These are phyloP conservation scores for Sebastes baramenuke DNA, from an alignment of 2,797 vertebrate species.

Conservation along the genomic window DNA sequence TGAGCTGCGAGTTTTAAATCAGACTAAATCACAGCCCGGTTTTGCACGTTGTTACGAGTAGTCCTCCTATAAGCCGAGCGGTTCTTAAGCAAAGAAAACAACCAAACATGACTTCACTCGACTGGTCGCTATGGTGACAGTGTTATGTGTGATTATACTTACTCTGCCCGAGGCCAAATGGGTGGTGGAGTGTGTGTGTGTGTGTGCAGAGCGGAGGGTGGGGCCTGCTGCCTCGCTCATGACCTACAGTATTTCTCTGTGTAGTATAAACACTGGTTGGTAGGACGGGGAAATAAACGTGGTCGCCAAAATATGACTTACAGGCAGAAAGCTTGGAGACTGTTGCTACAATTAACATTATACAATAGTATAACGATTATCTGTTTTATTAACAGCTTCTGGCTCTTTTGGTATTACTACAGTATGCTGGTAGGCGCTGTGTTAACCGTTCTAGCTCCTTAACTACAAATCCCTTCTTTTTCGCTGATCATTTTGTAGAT, in stretches of 20 bases:
- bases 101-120: slow-evolving; percentile 18
- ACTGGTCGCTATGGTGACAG: slow-evolving; percentile 60
- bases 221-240: slow-evolving; percentile 13
- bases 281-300: slow-evolving; percentile 40
- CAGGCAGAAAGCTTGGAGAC: not conserved
- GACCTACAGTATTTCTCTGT: slow-evolving; percentile 15
- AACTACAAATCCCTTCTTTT: not conserved
- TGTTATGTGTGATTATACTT: slow-evolving; percentile 62
- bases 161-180: slow-evolving; percentile 53
- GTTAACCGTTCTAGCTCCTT: not conserved
- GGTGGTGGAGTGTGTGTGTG: slow-evolving; percentile 7
- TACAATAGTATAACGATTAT: not conserved
- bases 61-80: not conserved
- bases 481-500: rapidly evolving
- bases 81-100: slow-evolving; percentile 6
- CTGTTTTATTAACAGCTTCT: not conserved
- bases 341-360: slow-evolving; percentile 20
- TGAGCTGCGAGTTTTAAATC: not conserved
- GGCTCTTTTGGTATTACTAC: not conserved
- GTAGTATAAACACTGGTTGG: slow-evolving; percentile 55
- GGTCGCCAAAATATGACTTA: slow-evolving; percentile 19
- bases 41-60: not conserved
- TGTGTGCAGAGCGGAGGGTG: slow-evolving; percentile 35
- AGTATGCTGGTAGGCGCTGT: not conserved
- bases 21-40: not conserved